These are phyloP conservation scores for Ganaspis brasiliensis DNA, from an alignment of 2,888 invertebrate genomes.

Conservation along the genomic window DNA sequence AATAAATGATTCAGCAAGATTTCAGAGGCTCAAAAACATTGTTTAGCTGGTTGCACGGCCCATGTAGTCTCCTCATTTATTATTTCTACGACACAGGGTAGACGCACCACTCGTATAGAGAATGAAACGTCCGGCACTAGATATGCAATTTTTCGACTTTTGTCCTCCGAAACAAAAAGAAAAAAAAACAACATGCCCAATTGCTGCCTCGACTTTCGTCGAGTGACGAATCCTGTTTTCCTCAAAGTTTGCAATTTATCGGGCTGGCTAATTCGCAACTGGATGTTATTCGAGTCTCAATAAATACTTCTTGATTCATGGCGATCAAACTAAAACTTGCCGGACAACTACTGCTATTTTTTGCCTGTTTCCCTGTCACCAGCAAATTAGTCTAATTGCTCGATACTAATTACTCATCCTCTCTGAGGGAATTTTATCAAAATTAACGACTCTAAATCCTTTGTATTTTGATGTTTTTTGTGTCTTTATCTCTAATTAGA, in stretches of 20 bases:
- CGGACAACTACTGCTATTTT: slow-evolving; percentile 8
- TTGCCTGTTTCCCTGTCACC: not conserved
- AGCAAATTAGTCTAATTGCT: slow-evolving; percentile 22
- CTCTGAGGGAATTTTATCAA: not conserved
- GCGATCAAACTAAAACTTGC: not conserved
- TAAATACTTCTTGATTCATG: slow-evolving; percentile 19
- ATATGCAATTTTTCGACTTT: slow-evolving; percentile 43
- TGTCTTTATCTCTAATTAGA: too few relatives aligned
- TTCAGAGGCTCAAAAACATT: slow-evolving; percentile 75
- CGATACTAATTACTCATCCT: not conserved
- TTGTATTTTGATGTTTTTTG: too few relatives aligned
- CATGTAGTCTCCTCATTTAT: slow-evolving; percentile 73
- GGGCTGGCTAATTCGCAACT: not conserved
- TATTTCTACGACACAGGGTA: slow-evolving; percentile 72
- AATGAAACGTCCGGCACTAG: slow-evolving; percentile 43
- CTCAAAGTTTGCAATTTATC: slow-evolving; percentile 28
- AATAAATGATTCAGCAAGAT: slow-evolving; percentile 75
- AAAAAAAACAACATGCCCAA: slow-evolving; percentile 47
- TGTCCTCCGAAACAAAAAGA: slow-evolving; percentile 38
- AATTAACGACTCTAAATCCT: too few relatives aligned
- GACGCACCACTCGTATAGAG: slow-evolving; percentile 61
- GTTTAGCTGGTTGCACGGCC: slow-evolving; percentile 69
- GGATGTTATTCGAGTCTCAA: not conserved
- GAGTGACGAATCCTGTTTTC: not conserved
- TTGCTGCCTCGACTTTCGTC: not conserved